Conservation (phyloP, 2,888 invertebrate genomes). For the Marronus borbonicus region DNA sequence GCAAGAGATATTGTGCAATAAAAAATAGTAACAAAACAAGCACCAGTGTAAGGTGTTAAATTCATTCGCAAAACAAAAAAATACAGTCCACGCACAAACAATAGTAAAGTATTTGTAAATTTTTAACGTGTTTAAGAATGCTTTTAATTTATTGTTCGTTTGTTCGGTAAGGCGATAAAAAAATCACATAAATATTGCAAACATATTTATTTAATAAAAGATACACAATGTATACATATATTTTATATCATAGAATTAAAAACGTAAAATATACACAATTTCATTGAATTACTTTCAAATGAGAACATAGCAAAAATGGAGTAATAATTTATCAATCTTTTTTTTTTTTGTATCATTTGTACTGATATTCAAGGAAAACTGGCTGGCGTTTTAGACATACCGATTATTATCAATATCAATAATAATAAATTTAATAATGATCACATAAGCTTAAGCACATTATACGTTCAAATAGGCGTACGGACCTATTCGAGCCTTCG, state of each 20-base stretch:
- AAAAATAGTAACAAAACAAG: no score
- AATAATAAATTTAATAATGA: slow-evolving; percentile 39
- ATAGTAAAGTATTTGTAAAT: no score
- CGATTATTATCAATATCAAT: slow-evolving; percentile 29
- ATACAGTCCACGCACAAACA: no score
- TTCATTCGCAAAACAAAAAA: no score
- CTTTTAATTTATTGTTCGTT: no score
- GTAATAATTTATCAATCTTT: slow-evolving; percentile 35
- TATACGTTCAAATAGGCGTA: slow-evolving; percentile 40
- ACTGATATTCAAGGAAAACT: slow-evolving; percentile 51
- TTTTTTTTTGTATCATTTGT: slow-evolving; percentile 48
- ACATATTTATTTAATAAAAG: slow-evolving; percentile 54
- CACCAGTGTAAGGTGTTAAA: no score
- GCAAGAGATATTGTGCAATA: no score
- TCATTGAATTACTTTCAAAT: slow-evolving; percentile 31
- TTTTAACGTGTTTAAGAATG: no score
- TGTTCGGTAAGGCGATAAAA: background rate
- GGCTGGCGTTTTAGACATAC: slow-evolving; percentile 46
- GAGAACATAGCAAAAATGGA: slow-evolving; percentile 43
- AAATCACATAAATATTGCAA: slow-evolving; percentile 36
- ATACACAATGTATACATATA: slow-evolving; percentile 51
- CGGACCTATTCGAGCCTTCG: slow-evolving; percentile 32
- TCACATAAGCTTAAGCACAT: slow-evolving; percentile 52
- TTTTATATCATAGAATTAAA: slow-evolving; percentile 47
- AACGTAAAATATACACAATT: slow-evolving; percentile 46